Percentiles rank a stretch among this genome's conserved stretches.
phyloP scores from a whole-genome alignment of 2,888 invertebrate genomes.

The Tipula confusa region DNA sequence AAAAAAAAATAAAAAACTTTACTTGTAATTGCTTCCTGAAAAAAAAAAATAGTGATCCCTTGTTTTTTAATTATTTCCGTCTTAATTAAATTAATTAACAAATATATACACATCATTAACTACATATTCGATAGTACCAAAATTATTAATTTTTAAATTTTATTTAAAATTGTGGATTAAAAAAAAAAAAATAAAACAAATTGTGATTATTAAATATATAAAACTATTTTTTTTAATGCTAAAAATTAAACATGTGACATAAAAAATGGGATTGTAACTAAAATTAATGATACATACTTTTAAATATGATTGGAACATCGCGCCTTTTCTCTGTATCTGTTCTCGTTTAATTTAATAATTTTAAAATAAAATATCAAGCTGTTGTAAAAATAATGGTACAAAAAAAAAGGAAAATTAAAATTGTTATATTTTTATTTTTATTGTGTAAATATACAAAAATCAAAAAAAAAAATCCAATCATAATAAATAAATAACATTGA shows the following conservation, averaged over 20 bases:
- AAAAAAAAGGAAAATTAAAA: no score
- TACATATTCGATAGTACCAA: background rate
- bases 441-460: slow-evolving; percentile 3
- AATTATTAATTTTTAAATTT: background rate
- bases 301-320: background rate
- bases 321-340: background rate
- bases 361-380: background rate
- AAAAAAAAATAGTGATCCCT: background rate
- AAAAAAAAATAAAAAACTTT: background rate
- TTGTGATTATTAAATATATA: slow-evolving; percentile 22
- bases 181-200: slow-evolving; percentile 4
- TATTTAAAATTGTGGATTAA: background rate
- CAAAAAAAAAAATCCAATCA: background rate
- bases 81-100: background rate
- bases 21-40: background rate
- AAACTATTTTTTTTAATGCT: slow-evolving; percentile 25
- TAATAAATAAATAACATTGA: background rate
- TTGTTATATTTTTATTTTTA: slow-evolving; percentile 7
- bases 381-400: background rate
- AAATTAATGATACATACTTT: no score
- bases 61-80: slow-evolving; percentile 12
- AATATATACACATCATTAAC: slow-evolving; percentile 27
- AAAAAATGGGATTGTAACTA: background rate
- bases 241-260: slow-evolving; percentile 26
- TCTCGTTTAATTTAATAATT: background rate